phyloP scores from a whole-genome alignment of 2,797 vertebrate genomes.

The Oreochromis grahami region DNA sequence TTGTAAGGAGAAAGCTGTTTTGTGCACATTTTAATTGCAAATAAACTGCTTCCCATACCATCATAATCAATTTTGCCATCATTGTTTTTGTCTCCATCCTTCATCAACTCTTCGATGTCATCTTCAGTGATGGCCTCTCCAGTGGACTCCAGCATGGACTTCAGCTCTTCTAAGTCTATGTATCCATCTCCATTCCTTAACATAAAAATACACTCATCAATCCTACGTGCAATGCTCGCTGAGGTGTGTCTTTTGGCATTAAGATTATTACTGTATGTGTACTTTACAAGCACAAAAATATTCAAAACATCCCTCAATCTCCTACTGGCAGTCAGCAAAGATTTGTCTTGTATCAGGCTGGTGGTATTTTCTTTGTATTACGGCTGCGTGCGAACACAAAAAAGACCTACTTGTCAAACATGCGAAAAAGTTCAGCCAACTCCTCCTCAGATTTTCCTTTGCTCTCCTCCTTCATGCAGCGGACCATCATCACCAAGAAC shows the following conservation, averaged over 20 bases:
- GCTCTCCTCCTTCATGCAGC: conserved; percentile 99
- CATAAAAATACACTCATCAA: background rate
- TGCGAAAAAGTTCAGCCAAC: conserved; percentile 95
- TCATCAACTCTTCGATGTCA: conserved; percentile 83
- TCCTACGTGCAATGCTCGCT: background rate
- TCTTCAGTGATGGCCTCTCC: conserved; percentile 81
- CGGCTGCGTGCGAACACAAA: background rate
- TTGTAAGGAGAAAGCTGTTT: background rate
- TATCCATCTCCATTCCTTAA: conserved; percentile 81
- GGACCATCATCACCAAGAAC: conserved; percentile 99
- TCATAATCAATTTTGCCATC: conserved; percentile 84
- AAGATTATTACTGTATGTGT: background rate
- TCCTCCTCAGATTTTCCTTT: conserved; percentile 99
- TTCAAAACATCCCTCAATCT: background rate
- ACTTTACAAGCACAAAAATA: background rate
- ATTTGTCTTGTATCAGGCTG: background rate
- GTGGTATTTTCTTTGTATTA: background rate
- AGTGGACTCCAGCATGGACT: conserved; percentile 78
- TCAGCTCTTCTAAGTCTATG: conserved; percentile 81
- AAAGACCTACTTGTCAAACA: conserved; percentile 85
- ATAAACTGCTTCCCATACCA: conserved; percentile 45
- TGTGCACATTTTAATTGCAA: background rate
- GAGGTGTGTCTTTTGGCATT: background rate
- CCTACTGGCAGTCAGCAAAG: background rate
- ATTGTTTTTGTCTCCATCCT: conserved; percentile 83